Conservation (phyloP, 2,113 vertebrate species). For the Zosterops borbonicus region DNA sequence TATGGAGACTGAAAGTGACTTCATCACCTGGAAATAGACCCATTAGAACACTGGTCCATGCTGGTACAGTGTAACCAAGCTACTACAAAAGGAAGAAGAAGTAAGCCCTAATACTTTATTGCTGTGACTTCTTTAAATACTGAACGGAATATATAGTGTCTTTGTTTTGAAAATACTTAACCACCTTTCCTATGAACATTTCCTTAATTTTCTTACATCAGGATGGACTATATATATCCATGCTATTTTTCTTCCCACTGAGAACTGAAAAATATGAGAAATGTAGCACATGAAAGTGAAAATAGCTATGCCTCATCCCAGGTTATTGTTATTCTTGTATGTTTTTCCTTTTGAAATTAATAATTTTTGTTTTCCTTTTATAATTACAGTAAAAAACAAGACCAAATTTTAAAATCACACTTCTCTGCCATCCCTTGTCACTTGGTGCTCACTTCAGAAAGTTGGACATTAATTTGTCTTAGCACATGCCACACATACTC, state of each 20-base stretch:
- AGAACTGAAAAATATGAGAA: neutral
- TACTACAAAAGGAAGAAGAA: neutral
- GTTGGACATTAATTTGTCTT: neutral
- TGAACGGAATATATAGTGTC: too few relatives aligned
- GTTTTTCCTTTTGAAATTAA: neutral
- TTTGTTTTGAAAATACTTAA: neutral
- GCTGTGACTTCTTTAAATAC: neutral
- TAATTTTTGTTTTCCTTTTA: neutral
- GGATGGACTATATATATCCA: neutral
- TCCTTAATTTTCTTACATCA: neutral
- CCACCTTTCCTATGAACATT: neutral
- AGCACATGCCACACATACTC: fast-evolving
- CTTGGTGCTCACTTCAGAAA: neutral
- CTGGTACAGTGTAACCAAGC: neutral
- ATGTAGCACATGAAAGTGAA: neutral
- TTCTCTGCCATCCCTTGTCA: neutral
- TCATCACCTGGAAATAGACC: neutral
- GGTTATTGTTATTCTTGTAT: neutral
- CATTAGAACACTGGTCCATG: neutral
- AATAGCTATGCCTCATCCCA: neutral
- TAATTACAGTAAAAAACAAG: neutral
- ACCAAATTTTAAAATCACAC: neutral
- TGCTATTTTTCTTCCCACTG: neutral
- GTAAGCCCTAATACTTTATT: neutral
- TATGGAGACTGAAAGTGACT: neutral